Evolutionary conservation across 2,113 vertebrate species (phyloP), one percentile per base, ranked within the genome.

Genomic region (Crotalus horridus): DNA sequence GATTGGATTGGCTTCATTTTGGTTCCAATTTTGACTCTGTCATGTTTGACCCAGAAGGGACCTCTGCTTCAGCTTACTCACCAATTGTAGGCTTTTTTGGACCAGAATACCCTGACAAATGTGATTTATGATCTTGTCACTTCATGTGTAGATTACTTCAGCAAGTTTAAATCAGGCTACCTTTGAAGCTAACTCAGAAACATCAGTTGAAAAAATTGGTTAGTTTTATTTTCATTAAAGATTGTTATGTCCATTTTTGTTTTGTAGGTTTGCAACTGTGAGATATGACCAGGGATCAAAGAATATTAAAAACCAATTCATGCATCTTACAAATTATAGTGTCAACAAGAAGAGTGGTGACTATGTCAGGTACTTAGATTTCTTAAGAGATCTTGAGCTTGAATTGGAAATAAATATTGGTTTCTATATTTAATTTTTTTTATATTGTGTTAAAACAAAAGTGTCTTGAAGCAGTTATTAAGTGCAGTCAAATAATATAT

Each of bases 281-380:
- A 98, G 98, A 91, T 99, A 99, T 59, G 98, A 99, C 94, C 98
- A 97, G 90, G 97, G 98, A 91, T 94, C 98, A 93, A 99, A 98
- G 97, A 99, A 98, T 97, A 99, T 99, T 93, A 98, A 98, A 97
- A 99, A 99, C 97, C 99, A 98, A 93, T 99, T 99, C 96, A 99
- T 99, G 99, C 99, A 99, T 95, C 98, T 99, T 91, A 99, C 99
- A 55, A 99, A 99, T 98, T 99, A 99, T 97, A 99, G 99, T 7
- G 98, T 99, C 95, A 99, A 99, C 96, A 99, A 99, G 97, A 99
- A 99, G 97, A 99, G 99, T 95, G 98, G 98, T 58, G 98, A 99
- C 96, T 99, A 99, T 95, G 99, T 99, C 97, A 99, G 99, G 99
- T 99, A 97, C 92, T 93, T 94, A 90, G 20, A 87, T 94, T 51